Conservation (phyloP, 2,113 vertebrate genomes). For the Oncorhynchus nerka region DNA sequence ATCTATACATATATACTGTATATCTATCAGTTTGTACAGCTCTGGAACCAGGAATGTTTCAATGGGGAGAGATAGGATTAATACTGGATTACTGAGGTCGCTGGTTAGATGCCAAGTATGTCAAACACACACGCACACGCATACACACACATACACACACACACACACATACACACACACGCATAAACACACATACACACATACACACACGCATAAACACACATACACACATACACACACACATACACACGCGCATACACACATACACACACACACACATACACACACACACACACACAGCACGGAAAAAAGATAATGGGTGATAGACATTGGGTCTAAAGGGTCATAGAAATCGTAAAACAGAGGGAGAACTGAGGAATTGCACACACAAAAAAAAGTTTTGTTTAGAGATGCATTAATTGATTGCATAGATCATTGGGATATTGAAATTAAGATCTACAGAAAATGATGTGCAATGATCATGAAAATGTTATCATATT, state of each 20-base stretch:
- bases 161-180: too few relatives aligned
- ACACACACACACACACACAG: background rate
- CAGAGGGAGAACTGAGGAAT: background rate
- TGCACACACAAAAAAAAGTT: background rate
- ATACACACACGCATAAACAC: background rate
- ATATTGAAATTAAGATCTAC: background rate
- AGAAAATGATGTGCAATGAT: background rate
- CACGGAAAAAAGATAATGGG: background rate
- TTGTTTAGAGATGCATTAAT: background rate
- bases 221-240: background rate
- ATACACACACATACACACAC: background rate
- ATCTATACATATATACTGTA: background rate
- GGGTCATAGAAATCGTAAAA: background rate
- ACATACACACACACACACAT: background rate
- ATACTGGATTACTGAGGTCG: constrained; percentile 33
- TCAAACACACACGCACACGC: constrained; percentile 8
- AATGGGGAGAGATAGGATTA: constrained; percentile 42
- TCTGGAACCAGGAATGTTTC: background rate
- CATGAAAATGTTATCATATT: background rate
- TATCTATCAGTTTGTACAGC: background rate
- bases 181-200: too few relatives aligned
- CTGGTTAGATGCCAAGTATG: constrained; percentile 22
- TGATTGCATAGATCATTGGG: background rate
- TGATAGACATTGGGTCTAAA: background rate
- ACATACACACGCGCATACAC: too few relatives aligned